Evolutionary conservation across 37 sponge, comb jelly and placozoan species (phyloP).

Genomic region (Haliclona indistincta): DNA sequence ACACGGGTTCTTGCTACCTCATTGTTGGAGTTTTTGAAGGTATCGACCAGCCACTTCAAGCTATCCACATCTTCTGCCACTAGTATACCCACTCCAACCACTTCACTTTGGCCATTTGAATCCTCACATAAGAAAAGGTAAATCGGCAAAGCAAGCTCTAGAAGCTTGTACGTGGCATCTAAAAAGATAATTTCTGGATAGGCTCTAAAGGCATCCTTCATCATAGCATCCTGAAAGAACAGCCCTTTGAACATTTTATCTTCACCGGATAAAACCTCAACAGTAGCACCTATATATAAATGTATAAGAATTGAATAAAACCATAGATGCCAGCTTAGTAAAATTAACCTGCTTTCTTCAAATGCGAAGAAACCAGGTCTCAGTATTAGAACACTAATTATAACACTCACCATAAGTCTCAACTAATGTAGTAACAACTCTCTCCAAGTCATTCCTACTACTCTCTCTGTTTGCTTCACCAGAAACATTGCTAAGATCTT

Average conservation of each 20-base stretch:
- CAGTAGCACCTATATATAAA: conserved; percentile 18
- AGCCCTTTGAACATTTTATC: conserved; percentile 17
- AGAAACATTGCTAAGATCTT: not conserved
- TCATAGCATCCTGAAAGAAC: conserved; percentile 22
- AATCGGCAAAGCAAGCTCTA: conserved; percentile 28
- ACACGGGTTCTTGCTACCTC: conserved; percentile 15
- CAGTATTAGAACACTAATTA: not conserved
- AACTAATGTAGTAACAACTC: not conserved
- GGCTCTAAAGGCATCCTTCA: conserved; percentile 17
- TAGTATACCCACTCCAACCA: conserved; percentile 19
- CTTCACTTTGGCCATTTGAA: conserved; percentile 62
- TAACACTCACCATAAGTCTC: conserved; percentile 7
- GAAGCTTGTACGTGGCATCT: conserved; percentile 55
- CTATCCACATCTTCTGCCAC: conserved; percentile 22
- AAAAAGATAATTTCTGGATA: conserved; percentile 48
- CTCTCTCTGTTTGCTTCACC: not conserved
- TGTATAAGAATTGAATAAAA: not conserved
- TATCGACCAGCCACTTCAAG: conserved; percentile 43
- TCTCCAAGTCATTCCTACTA: not conserved
- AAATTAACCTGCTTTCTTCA: not conserved
- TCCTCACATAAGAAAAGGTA: conserved; percentile 44
- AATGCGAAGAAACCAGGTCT: not conserved
- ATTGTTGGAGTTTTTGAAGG: conserved; percentile 45
- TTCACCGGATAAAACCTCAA: conserved; percentile 29
- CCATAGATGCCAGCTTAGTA: not conserved